phyloP scores from a whole-genome alignment of 2,113 vertebrate genomes.

The Lophius piscatorius region DNA sequence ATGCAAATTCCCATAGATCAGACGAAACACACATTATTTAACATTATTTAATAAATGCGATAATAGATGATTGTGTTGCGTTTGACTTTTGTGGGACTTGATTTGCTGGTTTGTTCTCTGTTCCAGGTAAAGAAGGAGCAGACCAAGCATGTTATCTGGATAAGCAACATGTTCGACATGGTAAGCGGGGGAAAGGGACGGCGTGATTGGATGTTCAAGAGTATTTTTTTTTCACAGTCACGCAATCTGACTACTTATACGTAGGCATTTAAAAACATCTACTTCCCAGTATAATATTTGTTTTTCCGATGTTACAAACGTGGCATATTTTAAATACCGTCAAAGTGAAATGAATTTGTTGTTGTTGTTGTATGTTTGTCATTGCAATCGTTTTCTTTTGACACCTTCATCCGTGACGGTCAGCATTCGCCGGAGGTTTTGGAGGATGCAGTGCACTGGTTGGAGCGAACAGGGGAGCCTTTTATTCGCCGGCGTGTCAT shows the following conservation, averaged over 20 bases:
- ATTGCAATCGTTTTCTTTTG: background rate
- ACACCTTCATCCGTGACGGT: background rate
- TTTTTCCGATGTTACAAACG: too few relatives aligned
- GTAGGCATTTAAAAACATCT: too few relatives aligned
- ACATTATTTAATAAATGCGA: background rate
- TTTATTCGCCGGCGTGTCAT: slow-evolving; percentile 62
- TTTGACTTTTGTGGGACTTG: background rate
- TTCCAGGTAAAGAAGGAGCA: slow-evolving; percentile 50
- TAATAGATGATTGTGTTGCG: background rate
- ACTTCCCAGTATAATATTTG: too few relatives aligned
- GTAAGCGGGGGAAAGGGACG: slow-evolving; percentile 50
- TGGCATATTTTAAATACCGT: too few relatives aligned
- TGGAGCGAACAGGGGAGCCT: slow-evolving; percentile 73
- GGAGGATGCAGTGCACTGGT: slow-evolving; percentile 73
- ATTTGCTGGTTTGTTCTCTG: background rate
- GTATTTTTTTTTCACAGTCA: too few relatives aligned
- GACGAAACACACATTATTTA: background rate
- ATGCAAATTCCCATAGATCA: background rate
- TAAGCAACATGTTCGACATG: slow-evolving; percentile 60
- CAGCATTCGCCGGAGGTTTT: slow-evolving; percentile 21
- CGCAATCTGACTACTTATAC: too few relatives aligned
- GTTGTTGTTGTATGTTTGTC: too few relatives aligned
- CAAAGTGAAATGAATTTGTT: too few relatives aligned
- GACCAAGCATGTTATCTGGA: slow-evolving; percentile 35
- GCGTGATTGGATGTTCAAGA: too few relatives aligned